These are phyloP conservation scores for Pygathrix nemaeus DNA, from an alignment of 2,113 vertebrate genomes.

Conservation along the genomic window DNA sequence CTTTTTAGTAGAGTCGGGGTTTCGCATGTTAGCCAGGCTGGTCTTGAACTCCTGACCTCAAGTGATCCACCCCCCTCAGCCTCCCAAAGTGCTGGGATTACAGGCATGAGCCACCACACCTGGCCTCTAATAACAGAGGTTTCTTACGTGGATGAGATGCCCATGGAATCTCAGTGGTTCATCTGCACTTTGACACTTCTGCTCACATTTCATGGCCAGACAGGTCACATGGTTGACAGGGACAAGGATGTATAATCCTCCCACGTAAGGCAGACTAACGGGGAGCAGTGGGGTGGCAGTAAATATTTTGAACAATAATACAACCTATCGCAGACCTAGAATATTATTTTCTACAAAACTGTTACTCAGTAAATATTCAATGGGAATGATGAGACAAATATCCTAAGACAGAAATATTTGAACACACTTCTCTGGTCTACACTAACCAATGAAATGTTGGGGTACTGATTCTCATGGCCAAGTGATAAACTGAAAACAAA, in stretches of 20 bases:
- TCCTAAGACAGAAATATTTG: not conserved
- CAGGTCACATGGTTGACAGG: not conserved
- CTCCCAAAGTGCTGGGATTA: too few relatives aligned
- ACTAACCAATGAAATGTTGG: not conserved
- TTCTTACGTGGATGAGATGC: not conserved
- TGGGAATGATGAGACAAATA: not conserved
- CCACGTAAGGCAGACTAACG: not conserved
- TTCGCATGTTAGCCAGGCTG: too few relatives aligned
- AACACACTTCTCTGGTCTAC: not conserved
- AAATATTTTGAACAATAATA: not conserved
- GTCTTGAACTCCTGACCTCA: too few relatives aligned
- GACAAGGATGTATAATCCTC: not conserved
- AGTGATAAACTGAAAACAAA: not conserved
- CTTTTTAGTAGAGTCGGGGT: too few relatives aligned
- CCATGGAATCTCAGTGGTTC: not conserved
- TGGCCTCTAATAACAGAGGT: not conserved
- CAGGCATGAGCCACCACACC: too few relatives aligned
- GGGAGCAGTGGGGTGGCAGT: not conserved
- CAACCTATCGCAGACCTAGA: not conserved
- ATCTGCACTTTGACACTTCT: not conserved
- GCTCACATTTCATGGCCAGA: not conserved
- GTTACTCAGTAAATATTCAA: not conserved
- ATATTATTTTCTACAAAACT: conserved; percentile 1
- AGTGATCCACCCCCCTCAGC: too few relatives aligned
- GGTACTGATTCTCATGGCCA: not conserved